Conservation (phyloP, 2,888 invertebrate genomes). For the Beris chalybata region DNA sequence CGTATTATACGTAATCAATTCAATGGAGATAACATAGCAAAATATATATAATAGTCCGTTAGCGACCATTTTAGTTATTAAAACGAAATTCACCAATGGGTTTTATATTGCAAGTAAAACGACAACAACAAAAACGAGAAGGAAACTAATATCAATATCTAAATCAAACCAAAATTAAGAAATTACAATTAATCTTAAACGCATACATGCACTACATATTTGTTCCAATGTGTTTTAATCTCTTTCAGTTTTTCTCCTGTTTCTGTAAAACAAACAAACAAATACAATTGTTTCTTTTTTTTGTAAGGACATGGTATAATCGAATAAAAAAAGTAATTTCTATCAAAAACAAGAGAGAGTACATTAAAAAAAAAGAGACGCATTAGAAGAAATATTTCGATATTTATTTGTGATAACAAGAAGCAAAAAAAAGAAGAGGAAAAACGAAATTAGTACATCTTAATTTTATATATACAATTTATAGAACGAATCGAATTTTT, state of each 20-base stretch:
- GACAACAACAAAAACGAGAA: slow-evolving; percentile 5
- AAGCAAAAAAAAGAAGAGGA: slow-evolving; percentile 5
- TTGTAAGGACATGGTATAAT: slow-evolving; percentile 23
- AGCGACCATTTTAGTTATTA: too few species aligned
- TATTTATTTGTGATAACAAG: slow-evolving; percentile 23
- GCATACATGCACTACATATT: slow-evolving; percentile 23
- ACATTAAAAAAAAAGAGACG: not conserved
- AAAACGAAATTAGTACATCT: slow-evolving; percentile 5
- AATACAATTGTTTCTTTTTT: not conserved
- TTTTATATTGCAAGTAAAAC: not conserved
- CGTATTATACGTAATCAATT: too few species aligned
- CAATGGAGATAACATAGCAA: too few species aligned
- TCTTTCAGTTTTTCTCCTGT: slow-evolving; percentile 4
- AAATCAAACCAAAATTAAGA: slow-evolving; percentile 19
- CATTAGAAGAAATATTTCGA: slow-evolving; percentile 19
- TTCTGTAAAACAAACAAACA: slow-evolving; percentile 12
- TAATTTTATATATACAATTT: slow-evolving; percentile 4
- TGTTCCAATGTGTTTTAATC: slow-evolving; percentile 25
- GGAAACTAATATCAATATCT: slow-evolving; percentile 13
- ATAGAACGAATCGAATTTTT: slow-evolving; percentile 12
- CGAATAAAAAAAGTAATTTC: slow-evolving; percentile 17
- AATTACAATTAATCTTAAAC: slow-evolving; percentile 8
- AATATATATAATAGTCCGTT: too few species aligned
- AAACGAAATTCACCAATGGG: not conserved
- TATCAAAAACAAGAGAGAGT: slow-evolving; percentile 6